Percentiles rank a stretch among this genome's conserved stretches.
Conservation (phyloP, 2,113 vertebrate species). For the Microcebus griseorufus region DNA sequence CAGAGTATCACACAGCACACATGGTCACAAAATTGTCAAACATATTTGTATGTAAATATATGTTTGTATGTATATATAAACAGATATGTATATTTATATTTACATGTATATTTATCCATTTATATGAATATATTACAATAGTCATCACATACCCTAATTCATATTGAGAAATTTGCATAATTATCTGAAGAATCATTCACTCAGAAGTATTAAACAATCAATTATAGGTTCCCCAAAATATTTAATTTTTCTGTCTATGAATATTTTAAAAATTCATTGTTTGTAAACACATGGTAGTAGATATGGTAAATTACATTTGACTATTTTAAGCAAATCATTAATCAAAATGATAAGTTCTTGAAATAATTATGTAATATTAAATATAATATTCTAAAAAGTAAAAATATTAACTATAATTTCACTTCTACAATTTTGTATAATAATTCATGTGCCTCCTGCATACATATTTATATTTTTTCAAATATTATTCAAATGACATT, state of each 20-base stretch:
- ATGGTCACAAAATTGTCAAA: neutral
- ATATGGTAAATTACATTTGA: neutral
- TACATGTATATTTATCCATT: neutral
- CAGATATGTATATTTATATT: neutral
- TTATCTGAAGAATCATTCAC: neutral
- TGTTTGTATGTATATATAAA: no score
- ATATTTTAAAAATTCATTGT: neutral
- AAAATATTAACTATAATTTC: neutral
- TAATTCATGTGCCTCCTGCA: neutral
- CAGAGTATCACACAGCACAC: neutral
- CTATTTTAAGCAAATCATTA: neutral
- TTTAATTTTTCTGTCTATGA: neutral
- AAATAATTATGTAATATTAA: conserved; percentile 17
- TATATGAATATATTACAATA: neutral
- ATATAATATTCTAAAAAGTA: neutral
- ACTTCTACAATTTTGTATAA: neutral
- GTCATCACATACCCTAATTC: neutral
- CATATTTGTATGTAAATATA: neutral
- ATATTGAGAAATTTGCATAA: neutral
- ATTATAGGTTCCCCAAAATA: neutral
- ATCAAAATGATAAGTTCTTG: neutral
- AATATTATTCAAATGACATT: neutral
- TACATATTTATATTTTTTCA: neutral
- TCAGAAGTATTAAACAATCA: neutral
- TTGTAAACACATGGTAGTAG: neutral